A percentile compares a stretch with the other conserved stretches of the same genome.
phyloP scores from a whole-genome alignment of 1,140 invertebrate genomes.

The Heliconius hermathena region DNA sequence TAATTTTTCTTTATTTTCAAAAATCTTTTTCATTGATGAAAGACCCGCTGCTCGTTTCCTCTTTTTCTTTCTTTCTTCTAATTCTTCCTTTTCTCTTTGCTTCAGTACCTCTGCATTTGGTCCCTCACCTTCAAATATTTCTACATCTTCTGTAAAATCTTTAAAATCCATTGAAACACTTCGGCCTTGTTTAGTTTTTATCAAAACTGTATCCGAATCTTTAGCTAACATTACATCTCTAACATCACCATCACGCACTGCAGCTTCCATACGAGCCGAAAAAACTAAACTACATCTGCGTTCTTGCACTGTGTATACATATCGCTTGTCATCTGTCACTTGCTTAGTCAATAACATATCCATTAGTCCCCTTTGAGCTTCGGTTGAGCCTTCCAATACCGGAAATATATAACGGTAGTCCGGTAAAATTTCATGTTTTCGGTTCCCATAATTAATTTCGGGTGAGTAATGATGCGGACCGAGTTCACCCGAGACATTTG shows the following conservation, averaged over 20 bases:
- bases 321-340: constrained; percentile 83
- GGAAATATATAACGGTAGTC: constrained; percentile 90
- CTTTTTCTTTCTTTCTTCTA: constrained; percentile 84
- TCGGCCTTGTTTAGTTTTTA: constrained; percentile 87
- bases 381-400: constrained; percentile 84
- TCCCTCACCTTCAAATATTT: constrained; percentile 85
- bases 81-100: constrained; percentile 83
- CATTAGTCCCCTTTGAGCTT: constrained; percentile 83
- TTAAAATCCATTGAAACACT: constrained; percentile 87
- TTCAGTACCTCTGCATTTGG: constrained; percentile 84
- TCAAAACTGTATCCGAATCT: constrained; percentile 87
- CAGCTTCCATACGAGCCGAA: constrained; percentile 87
- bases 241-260: constrained; percentile 89
- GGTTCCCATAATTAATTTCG: constrained; percentile 83
- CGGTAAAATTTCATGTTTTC: constrained; percentile 85
- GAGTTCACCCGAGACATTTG: constrained; percentile 83
- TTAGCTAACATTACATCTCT: constrained; percentile 89
- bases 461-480: constrained; percentile 83
- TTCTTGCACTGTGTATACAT: constrained; percentile 89
- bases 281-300: constrained; percentile 89
- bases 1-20: constrained; percentile 88
- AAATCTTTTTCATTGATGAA: constrained; percentile 86
- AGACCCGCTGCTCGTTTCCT: constrained; percentile 82
- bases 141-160: constrained; percentile 83
- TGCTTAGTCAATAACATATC: constrained; percentile 85